phyloP scores from a whole-genome alignment of 2,113 vertebrate genomes.

The Chamaetylas fuelleborni region DNA sequence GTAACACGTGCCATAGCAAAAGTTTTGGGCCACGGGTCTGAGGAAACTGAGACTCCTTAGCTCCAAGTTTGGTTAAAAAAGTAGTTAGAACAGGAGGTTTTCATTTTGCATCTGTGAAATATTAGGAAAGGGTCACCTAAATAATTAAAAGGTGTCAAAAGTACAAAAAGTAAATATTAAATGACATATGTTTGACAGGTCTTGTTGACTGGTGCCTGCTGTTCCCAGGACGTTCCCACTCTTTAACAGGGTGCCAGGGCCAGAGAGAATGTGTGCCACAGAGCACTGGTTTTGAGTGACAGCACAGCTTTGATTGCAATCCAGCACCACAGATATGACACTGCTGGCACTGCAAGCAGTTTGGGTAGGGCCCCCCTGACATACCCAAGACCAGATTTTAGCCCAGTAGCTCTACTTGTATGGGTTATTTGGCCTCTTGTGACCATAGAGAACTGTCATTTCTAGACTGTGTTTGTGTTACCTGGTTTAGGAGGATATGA shows the following conservation, averaged over 20 bases:
- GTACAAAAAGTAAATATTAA: not conserved
- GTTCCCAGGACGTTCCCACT: not conserved
- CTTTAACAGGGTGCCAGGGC: not conserved
- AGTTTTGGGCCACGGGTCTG: not conserved
- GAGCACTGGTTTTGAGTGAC: not conserved
- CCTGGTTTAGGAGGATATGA: not conserved
- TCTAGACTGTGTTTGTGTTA: not conserved
- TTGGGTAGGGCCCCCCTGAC: not conserved
- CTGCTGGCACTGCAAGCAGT: not conserved
- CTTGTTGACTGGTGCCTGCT: not conserved
- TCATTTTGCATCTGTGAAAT: slow-evolving; percentile 35
- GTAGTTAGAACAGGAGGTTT: not conserved
- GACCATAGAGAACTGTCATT: not conserved
- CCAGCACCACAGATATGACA: not conserved
- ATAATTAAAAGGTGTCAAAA: not conserved
- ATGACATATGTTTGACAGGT: not conserved
- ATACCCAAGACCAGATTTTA: not conserved
- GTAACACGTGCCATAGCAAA: not conserved
- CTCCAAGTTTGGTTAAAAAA: not conserved
- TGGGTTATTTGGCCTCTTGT: not conserved
- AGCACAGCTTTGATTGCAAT: not conserved
- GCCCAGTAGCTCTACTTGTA: not conserved
- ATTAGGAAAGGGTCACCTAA: not conserved
- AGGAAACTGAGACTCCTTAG: not conserved
- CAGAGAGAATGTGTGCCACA: accelerated